Percentiles rank a stretch among this genome's conserved stretches.
Evolutionary conservation across 2,113 vertebrate genomes (phyloP).

Genomic region (Lonchura striata): DNA sequence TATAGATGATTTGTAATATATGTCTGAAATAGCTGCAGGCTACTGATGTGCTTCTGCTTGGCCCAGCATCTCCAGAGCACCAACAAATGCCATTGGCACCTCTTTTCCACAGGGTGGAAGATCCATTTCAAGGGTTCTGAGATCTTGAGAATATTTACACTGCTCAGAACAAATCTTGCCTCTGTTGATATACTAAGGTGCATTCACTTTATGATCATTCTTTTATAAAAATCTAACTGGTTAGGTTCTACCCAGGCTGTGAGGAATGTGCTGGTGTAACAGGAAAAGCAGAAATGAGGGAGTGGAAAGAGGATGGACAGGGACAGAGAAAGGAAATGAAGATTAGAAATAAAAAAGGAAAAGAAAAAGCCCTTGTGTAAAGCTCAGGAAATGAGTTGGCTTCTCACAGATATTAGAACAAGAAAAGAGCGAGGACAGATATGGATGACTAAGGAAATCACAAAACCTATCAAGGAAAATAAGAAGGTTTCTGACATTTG

Average conservation of each 20-base stretch:
- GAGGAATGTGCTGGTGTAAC: neutral
- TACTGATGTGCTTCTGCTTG: neutral
- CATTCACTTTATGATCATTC: neutral
- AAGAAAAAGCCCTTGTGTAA: neutral
- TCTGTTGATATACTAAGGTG: neutral
- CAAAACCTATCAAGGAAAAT: neutral
- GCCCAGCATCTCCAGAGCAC: neutral
- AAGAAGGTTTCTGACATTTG: conserved; percentile 11
- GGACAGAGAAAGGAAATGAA: conserved; percentile 44
- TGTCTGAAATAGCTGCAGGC: neutral
- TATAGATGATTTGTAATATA: neutral
- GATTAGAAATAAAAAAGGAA: conserved; percentile 24
- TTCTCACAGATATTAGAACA: conserved; percentile 13
- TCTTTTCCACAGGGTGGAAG: neutral
- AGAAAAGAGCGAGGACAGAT: conserved; percentile 4
- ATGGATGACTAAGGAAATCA: conserved; percentile 45
- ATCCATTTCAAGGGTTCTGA: conserved; percentile 7
- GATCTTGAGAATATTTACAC: conserved; percentile 2
- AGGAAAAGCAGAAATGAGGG: neutral
- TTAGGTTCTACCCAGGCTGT: neutral
- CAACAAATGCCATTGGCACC: neutral
- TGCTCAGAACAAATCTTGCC: neutral
- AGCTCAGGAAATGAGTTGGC: conserved; percentile 63
- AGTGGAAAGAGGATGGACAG: neutral
- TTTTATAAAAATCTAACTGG: neutral